phyloP scores from a whole-genome alignment of 1,140 invertebrate species.

The Orchesella cincta region DNA sequence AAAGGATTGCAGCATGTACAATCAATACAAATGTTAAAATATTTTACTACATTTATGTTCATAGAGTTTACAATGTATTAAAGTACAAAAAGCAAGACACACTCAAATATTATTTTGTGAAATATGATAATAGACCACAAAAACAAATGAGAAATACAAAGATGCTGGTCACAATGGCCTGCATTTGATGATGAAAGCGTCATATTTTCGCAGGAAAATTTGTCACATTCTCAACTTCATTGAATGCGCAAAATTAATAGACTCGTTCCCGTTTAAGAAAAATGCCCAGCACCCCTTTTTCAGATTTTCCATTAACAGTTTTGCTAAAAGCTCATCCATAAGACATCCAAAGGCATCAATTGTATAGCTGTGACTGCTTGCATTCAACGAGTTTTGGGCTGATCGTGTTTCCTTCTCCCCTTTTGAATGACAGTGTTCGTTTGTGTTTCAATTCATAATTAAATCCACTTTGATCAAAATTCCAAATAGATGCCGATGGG shows the following conservation, averaged over 20 bases:
- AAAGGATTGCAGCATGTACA: too few species aligned
- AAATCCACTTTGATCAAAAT: slow-evolving; percentile 13
- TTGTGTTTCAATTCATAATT: background rate
- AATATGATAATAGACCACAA: background rate
- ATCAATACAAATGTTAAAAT: too few species aligned
- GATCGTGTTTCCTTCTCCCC: background rate
- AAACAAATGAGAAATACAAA: background rate
- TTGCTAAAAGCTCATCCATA: background rate
- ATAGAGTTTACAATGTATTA: too few species aligned
- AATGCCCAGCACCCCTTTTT: background rate
- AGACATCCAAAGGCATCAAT: slow-evolving; percentile 24
- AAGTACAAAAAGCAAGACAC: too few species aligned
- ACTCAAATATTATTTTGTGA: too few species aligned
- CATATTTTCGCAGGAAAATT: background rate
- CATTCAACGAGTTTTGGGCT: background rate
- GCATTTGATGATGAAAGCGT: background rate
- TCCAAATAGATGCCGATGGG: background rate
- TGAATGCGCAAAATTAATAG: background rate
- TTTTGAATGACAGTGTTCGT: background rate
- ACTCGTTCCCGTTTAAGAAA: slow-evolving; percentile 2
- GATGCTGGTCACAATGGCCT: background rate
- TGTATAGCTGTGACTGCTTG: background rate
- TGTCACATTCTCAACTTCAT: background rate
- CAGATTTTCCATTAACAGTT: slow-evolving; percentile 10
- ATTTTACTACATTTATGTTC: too few species aligned